phyloP scores from a whole-genome alignment of 2,113 vertebrate species.

The Stomatorhinus ivindoensis region DNA sequence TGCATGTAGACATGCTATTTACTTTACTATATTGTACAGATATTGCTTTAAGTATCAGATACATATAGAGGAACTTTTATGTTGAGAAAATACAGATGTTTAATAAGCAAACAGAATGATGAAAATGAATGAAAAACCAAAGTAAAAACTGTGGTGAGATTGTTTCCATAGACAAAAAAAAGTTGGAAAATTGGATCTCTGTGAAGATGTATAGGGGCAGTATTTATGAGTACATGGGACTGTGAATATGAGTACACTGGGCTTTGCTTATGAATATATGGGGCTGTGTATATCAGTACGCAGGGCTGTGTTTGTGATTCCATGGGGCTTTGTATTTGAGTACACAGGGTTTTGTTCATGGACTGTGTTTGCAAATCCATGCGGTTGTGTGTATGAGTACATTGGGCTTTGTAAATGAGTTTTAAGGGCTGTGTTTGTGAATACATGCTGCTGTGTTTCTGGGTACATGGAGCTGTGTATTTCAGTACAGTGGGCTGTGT shows the following conservation, averaged over 20 bases:
- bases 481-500: background rate
- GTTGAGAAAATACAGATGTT: background rate
- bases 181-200: background rate
- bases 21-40: background rate
- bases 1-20: background rate
- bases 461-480: background rate
- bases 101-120: background rate
- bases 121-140: background rate
- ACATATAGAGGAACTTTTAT: background rate
- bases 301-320: background rate
- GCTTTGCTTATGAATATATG: background rate
- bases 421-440: background rate
- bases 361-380: background rate
- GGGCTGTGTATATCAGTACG: background rate
- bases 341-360: background rate
- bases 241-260: background rate
- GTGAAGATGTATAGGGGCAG: background rate
- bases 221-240: background rate
- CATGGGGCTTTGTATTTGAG: background rate
- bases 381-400: background rate
- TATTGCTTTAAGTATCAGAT: background rate
- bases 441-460: background rate
- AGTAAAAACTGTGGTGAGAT: background rate
- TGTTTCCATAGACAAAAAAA: background rate
- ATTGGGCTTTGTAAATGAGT: background rate